Evolutionary conservation across 2,888 invertebrate genomes (phyloP).

Genomic region (Camptogramma bilineatum): DNA sequence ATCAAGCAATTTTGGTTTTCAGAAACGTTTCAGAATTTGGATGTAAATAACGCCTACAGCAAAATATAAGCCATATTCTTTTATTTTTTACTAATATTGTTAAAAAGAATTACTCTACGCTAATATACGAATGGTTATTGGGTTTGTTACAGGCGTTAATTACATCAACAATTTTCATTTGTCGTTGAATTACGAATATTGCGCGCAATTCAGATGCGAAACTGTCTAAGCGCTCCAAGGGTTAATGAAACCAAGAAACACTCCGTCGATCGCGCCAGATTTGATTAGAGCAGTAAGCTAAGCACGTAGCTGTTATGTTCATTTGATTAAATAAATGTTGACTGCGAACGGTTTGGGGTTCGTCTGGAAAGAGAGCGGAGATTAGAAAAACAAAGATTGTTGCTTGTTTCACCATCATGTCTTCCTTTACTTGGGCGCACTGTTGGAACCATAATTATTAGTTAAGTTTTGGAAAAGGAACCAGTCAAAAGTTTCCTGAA

Average conservation of each 20-base stretch:
- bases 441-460: no score
- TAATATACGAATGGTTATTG: no score
- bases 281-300: slow-evolving; percentile 66
- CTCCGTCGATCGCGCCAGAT: slow-evolving; percentile 61
- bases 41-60: no score
- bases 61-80: no score
- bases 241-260: slow-evolving; percentile 56
- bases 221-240: slow-evolving; percentile 27
- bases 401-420: no score
- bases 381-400: neutral
- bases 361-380: slow-evolving; percentile 4
- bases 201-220: slow-evolving; percentile 16
- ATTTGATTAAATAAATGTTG: slow-evolving; percentile 71
- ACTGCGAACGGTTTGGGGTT: slow-evolving; percentile 56
- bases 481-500: no score
- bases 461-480: no score
- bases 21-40: no score
- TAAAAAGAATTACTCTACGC: no score
- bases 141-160: neutral
- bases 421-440: no score
- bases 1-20: no score
- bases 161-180: slow-evolving; percentile 2
- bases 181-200: slow-evolving; percentile 6
- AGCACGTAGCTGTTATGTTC: slow-evolving; percentile 70
- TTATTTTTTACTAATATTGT: no score